Evolutionary conservation across 1,140 invertebrate genomes (phyloP).

Genomic region (Drosophila jambulina): DNA sequence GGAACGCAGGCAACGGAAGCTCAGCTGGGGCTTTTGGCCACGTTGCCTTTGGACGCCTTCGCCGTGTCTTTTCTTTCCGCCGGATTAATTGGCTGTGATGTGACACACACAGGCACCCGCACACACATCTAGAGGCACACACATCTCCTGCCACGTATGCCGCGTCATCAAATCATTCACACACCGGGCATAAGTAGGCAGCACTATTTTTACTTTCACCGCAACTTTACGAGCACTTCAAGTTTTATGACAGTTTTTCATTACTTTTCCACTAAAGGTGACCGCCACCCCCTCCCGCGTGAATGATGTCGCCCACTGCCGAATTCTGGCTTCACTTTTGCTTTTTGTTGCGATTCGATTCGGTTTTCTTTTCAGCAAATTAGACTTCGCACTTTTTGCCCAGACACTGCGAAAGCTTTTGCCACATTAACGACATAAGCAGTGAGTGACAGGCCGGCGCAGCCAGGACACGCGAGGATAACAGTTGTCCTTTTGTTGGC

Average conservation of each 20-base stretch:
- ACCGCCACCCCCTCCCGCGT: slow-evolving; percentile 8
- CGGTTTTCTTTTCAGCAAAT: slow-evolving; percentile 38
- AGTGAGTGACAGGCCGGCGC: slow-evolving; percentile 34
- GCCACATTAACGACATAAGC: slow-evolving; percentile 66
- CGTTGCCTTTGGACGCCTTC: slow-evolving; percentile 35
- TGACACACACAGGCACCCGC: slow-evolving; percentile 47
- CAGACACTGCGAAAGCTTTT: slow-evolving; percentile 48
- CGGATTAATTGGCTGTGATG: slow-evolving; percentile 70
- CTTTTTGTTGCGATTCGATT: slow-evolving; percentile 32
- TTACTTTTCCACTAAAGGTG: slow-evolving; percentile 33
- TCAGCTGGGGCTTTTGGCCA: slow-evolving; percentile 40
- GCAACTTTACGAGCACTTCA: slow-evolving; percentile 45
- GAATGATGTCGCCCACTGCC: slow-evolving; percentile 44
- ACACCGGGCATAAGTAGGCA: slow-evolving; percentile 19
- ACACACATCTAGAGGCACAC: background rate
- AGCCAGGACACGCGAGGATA: slow-evolving; percentile 33
- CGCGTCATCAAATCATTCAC: slow-evolving; percentile 54
- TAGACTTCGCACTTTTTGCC: slow-evolving; percentile 58
- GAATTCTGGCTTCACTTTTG: slow-evolving; percentile 12
- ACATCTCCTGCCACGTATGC: slow-evolving; percentile 9
- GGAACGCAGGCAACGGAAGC: slow-evolving; percentile 24
- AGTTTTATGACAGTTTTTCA: slow-evolving; percentile 55
- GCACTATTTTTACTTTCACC: slow-evolving; percentile 34
- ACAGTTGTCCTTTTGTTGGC: slow-evolving; percentile 35
- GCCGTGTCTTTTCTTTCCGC: slow-evolving; percentile 54